Conservation (phyloP, 2,797 vertebrate species). For the Eulemur rubriventer region DNA sequence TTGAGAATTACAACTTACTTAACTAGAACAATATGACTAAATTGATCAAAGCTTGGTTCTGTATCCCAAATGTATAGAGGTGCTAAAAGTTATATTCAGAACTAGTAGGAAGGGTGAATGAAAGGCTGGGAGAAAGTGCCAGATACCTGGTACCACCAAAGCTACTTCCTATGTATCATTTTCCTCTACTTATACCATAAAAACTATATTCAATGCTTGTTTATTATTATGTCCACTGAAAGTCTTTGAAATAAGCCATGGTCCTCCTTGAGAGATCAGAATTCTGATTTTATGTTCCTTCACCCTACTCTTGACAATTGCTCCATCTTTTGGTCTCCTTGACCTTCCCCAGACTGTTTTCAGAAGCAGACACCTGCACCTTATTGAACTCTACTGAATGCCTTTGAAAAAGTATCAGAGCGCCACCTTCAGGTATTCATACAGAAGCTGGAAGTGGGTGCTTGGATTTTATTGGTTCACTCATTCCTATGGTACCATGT, state of each 20-base stretch:
- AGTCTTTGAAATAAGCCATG: background rate
- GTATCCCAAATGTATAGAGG: background rate
- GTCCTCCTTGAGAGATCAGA: background rate
- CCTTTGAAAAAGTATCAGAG: background rate
- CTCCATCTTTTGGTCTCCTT: background rate
- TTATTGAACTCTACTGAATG: background rate
- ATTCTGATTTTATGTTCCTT: no score
- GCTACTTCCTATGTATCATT: background rate
- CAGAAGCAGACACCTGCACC: background rate
- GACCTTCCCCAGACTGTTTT: background rate
- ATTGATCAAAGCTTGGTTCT: background rate
- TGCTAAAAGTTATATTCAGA: conserved; percentile 4
- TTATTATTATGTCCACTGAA: background rate
- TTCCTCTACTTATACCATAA: background rate
- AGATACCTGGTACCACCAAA: background rate
- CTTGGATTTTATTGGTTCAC: background rate
- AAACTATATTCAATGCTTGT: background rate
- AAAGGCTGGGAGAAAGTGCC: background rate
- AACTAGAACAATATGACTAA: background rate
- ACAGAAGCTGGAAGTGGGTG: background rate
- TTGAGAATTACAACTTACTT: conserved; percentile 4
- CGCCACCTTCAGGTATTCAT: background rate
- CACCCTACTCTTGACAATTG: background rate
- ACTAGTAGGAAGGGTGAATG: background rate
- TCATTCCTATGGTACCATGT: background rate